phyloP scores from a whole-genome alignment of 2,113 vertebrate genomes.

The Python bivittatus region DNA sequence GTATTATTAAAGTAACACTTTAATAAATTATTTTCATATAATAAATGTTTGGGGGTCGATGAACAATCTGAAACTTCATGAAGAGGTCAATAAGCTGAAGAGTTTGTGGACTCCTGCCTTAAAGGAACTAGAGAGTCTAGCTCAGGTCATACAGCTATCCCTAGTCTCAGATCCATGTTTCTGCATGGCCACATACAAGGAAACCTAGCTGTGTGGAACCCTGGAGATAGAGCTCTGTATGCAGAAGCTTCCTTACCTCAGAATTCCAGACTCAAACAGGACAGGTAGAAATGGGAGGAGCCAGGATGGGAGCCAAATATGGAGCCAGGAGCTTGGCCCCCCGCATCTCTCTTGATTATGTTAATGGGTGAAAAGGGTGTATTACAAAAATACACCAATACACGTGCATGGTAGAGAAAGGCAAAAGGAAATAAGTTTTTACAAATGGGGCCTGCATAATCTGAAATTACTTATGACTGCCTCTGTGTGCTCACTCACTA shows the following conservation, averaged over 20 bases:
- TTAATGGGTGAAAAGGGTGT: not conserved
- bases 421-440: not conserved
- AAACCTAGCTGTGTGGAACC: not conserved
- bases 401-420: not conserved
- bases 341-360: too few relatives aligned
- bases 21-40: too few relatives aligned
- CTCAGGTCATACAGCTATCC: too few relatives aligned
- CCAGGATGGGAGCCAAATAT: too few relatives aligned
- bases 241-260: not conserved
- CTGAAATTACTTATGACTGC: accelerated
- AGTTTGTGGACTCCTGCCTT: too few relatives aligned
- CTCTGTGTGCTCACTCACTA: not conserved
- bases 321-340: too few relatives aligned
- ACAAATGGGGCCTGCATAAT: not conserved
- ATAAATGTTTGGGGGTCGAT: too few relatives aligned
- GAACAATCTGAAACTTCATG: too few relatives aligned
- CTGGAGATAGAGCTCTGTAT: not conserved
- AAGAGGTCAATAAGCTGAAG: too few relatives aligned
- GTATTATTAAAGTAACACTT: too few relatives aligned
- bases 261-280: not conserved
- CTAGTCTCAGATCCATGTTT: not conserved
- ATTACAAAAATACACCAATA: not conserved
- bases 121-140: too few relatives aligned
- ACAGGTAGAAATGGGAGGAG: not conserved
- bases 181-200: not conserved